A percentile compares a stretch with the other conserved stretches of the same genome.
These are phyloP conservation scores for Dynastes tityus DNA, from an alignment of 2,888 invertebrate species.

Conservation along the genomic window DNA sequence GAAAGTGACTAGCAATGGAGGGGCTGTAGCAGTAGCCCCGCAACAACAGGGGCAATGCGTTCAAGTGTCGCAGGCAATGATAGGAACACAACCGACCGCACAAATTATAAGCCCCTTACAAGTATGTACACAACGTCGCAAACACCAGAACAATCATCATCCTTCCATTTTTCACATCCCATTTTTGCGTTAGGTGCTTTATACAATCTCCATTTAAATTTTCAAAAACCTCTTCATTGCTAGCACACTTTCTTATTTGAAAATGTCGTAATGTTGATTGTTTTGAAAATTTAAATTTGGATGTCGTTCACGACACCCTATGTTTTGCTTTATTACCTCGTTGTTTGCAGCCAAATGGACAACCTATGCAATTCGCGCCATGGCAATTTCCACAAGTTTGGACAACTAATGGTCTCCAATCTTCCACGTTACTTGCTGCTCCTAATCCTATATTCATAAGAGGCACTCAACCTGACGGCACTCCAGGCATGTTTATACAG, in stretches of 20 bases:
- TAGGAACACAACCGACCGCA: conserved; percentile 78
- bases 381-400: conserved; percentile 89
- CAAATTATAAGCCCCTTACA: conserved; percentile 84
- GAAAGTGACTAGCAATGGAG: conserved; percentile 70
- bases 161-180: neutral
- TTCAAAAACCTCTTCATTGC: conserved; percentile 50
- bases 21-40: conserved; percentile 70
- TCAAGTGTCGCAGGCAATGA: conserved; percentile 81
- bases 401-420: conserved; percentile 81
- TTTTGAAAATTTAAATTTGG: conserved; percentile 47
- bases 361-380: conserved; percentile 84
- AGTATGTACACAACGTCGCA: conserved; percentile 66
- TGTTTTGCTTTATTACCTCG: neutral
- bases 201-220: conserved; percentile 50
- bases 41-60: conserved; percentile 82
- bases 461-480: conserved; percentile 83
- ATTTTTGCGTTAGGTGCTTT: conserved; percentile 9
- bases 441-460: conserved; percentile 89
- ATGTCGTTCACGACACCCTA: neutral
- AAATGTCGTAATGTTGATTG: conserved; percentile 49
- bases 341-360: conserved; percentile 73
- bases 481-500: conserved; percentile 86
- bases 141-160: neutral
- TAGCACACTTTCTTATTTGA: conserved; percentile 42
- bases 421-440: conserved; percentile 77